Conservation (phyloP, 2,113 vertebrate species). For the Orycteropus afer region DNA sequence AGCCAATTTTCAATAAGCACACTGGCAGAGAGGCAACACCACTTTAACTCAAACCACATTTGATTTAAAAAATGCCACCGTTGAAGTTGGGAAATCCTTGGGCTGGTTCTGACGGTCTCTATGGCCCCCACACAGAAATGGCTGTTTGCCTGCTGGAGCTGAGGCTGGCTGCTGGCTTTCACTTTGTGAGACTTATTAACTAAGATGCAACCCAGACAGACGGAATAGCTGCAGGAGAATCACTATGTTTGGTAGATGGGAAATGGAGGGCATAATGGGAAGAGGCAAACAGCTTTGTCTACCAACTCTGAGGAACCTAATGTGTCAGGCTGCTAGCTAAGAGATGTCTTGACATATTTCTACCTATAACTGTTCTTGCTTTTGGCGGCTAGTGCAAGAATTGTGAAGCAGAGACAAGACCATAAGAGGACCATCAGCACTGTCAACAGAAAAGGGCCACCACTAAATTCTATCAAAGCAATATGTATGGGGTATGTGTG, state of each 20-base stretch:
- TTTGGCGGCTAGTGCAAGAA: not conserved
- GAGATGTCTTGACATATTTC: not conserved
- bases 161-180: constrained; percentile 19
- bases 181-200: constrained; percentile 27
- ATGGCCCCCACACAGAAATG: not conserved
- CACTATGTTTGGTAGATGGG: not conserved
- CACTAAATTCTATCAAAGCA: not conserved
- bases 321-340: not conserved
- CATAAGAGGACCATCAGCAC: not conserved
- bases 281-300: not conserved
- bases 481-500: not conserved
- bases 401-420: not conserved
- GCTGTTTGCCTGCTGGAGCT: not conserved
- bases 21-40: not conserved
- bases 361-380: not conserved
- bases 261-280: not conserved
- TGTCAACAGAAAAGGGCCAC: not conserved
- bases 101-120: not conserved
- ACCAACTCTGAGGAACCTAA: not conserved
- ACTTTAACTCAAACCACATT: not conserved
- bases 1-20: constrained; percentile 18
- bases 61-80: constrained; percentile 33
- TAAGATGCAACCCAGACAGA: constrained; percentile 8
- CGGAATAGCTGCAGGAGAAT: not conserved
- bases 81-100: constrained; percentile 12